A percentile compares a stretch with the other conserved stretches of the same genome.
phyloP scores from a whole-genome alignment of 1,140 invertebrate genomes.

The Diuraphis noxia region DNA sequence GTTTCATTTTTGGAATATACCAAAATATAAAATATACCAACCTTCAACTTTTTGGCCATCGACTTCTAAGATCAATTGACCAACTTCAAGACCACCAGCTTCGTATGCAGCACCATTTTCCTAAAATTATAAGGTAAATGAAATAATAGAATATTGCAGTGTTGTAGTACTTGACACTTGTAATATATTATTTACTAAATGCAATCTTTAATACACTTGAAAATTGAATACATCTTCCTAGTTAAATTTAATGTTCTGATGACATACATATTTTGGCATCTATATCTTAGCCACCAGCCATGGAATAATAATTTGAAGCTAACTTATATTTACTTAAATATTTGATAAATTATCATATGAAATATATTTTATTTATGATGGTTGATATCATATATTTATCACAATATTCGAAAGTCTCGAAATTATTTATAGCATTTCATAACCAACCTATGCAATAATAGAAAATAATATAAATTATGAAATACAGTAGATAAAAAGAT shows the following conservation, averaged over 20 bases:
- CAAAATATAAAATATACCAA: constrained; percentile 57
- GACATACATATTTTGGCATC: background rate
- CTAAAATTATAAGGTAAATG: constrained; percentile 62
- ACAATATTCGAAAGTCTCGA: background rate
- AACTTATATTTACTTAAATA: background rate
- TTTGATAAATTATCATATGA: background rate
- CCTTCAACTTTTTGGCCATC: constrained; percentile 87
- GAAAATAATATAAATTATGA: background rate
- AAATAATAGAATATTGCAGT: background rate
- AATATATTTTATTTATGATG: too few relatives aligned
- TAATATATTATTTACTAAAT: too few relatives aligned
- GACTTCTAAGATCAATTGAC: constrained; percentile 90
- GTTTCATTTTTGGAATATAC: background rate
- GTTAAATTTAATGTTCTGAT: background rate
- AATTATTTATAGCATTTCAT: background rate
- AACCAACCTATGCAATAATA: too few relatives aligned
- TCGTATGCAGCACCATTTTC: constrained; percentile 91
- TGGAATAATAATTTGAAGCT: background rate
- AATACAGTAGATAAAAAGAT: background rate
- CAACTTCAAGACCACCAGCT: constrained; percentile 87
- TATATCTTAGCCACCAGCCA: background rate
- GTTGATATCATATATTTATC: background rate
- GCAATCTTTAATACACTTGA: too few relatives aligned
- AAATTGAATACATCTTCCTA: background rate
- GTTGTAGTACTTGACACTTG: background rate